Evolutionary conservation across 1,140 invertebrate genomes (phyloP).

Genomic region (Pseudomyrmex dendroicus): DNA sequence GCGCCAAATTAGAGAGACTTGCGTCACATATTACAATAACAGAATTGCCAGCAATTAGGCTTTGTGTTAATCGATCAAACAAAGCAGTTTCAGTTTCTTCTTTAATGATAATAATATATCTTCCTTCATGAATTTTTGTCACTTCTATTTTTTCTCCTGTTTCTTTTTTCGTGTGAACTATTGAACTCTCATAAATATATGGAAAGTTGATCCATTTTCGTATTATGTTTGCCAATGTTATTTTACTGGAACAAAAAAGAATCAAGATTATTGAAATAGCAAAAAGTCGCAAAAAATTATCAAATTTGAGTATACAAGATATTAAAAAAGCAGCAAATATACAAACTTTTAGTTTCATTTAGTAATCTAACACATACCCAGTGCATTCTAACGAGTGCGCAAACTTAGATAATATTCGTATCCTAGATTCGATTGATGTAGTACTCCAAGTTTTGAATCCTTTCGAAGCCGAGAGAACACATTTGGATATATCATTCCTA

Average conservation of each 20-base stretch:
- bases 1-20: background rate
- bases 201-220: background rate
- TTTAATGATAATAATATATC: background rate
- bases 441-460: conserved; percentile 26
- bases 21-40: conserved; percentile 13
- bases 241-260: background rate
- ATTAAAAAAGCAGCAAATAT: background rate
- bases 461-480: conserved; percentile 14
- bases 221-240: background rate
- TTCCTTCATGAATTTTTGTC: background rate
- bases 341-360: background rate
- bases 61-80: background rate
- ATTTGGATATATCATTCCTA: conserved; percentile 15
- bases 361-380: conserved; percentile 10
- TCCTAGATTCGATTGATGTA: background rate
- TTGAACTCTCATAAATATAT: background rate
- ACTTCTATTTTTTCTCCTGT: background rate
- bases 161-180: background rate
- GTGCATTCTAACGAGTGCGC: background rate
- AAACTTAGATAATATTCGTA: conserved; percentile 1
- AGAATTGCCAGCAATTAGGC: conserved; percentile 33
- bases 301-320: background rate
- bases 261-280: background rate
- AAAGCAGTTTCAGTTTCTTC: conserved; percentile 2
- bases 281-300: background rate